Base-by-base conservation (phyloP, 2,797 vertebrate species). In the Vireo griseus region DNA sequence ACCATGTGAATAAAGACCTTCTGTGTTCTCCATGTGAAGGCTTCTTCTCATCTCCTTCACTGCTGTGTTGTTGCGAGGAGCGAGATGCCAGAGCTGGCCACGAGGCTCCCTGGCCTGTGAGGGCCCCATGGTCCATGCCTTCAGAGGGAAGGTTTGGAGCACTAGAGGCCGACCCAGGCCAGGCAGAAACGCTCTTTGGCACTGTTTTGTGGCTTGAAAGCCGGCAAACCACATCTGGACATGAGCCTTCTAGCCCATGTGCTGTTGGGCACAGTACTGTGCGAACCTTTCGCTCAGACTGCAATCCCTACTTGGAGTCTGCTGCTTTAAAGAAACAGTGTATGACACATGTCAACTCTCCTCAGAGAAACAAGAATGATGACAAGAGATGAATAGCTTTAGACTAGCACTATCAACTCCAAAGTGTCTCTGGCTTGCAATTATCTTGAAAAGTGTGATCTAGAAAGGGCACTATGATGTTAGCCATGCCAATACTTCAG, bases 211-310 rank as follows among this genome's bases (percentile, higher is more conserved):
- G 37, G 11, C 37, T 39, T 39, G 11, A 39, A 39, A 39, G 37
- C 37, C 13, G 11, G 37, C 37, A 39, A 39, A 39, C 9, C 37
- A 11, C 37, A 39, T 11, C 37, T 19, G 13, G 28, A 47, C 74
- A 58, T 1, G 0, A 78, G n/a, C 31, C 17, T 82, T 78, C 39
- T 40, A 73, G 13, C 13, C 16, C 3, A 0, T 1, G 2, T 62
- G 26, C 10, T 68, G 33, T 4, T 61, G 28, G 31, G 33, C 9
- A 54, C n/a, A 58, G 18, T 21, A 25, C 33, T 10, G 15, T 24
- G 8, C 22, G 73, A 93, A 31, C 1, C 12, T 52, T 71, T 86
- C 20, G 26, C 39, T 87, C 15, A 4, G 29, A 66, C 44, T 78
- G 26, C 35, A 74, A 44, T 40, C 5, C 16, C 11, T 31, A 16